Conservation (phyloP, 2,113 vertebrate genomes). For the Sebastes fasciatus region DNA sequence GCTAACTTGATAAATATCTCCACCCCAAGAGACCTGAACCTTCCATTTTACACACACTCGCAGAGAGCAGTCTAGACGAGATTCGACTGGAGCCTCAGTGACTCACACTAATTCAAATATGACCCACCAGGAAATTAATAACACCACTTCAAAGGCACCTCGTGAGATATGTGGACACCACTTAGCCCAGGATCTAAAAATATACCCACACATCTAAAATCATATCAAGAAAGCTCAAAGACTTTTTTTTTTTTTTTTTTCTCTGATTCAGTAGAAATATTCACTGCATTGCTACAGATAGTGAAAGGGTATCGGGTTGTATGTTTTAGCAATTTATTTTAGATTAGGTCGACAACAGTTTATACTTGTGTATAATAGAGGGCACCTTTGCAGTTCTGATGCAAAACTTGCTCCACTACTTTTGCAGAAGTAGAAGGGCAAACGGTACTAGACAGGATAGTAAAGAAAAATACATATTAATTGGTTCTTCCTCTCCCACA, state of each 20-base stretch:
- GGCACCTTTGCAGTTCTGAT: not conserved
- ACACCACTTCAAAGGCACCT: constrained; percentile 64
- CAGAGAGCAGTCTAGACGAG: constrained; percentile 45
- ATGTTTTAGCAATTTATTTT: not conserved
- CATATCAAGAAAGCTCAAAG: constrained; percentile 2
- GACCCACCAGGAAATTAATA: constrained; percentile 74
- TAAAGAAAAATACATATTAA: constrained; percentile 72
- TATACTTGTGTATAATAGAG: not conserved
- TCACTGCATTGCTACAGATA: not conserved
- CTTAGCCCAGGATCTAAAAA: constrained; percentile 40
- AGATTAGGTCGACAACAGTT: not conserved
- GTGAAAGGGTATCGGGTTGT: not conserved
- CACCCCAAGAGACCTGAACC: constrained; percentile 33
- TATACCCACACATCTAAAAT: constrained; percentile 13
- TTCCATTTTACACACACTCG: constrained; percentile 26
- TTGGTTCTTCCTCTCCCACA: constrained; percentile 78
- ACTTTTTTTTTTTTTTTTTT: not conserved
- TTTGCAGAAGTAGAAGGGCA: constrained; percentile 9
- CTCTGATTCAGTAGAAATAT: not conserved
- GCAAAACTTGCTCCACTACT: not conserved
- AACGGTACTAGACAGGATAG: constrained; percentile 24
- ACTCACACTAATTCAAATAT: constrained; percentile 72
- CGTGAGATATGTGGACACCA: constrained; percentile 41
- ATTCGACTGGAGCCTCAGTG: constrained; percentile 56
- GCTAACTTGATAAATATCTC: constrained; percentile 45